A percentile compares a stretch with the other conserved stretches of the same genome.
Evolutionary conservation across 2,888 invertebrate species (phyloP).

Genomic region (Uloborus plumipes): DNA sequence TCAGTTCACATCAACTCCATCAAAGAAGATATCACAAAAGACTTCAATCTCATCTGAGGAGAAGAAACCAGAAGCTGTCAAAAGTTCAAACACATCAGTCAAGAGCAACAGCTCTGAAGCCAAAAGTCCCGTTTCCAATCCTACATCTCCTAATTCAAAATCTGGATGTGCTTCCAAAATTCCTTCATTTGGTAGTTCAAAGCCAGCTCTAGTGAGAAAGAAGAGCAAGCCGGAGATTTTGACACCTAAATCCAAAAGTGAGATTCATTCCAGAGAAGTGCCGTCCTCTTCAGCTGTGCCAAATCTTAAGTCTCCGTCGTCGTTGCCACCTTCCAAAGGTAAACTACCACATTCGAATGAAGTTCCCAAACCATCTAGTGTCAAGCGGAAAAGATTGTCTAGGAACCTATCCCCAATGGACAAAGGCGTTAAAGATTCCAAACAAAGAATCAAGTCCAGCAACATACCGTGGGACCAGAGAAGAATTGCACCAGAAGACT

Average conservation of each 20-base stretch:
- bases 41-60: slow-evolving; percentile 40
- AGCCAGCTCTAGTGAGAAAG: slow-evolving; percentile 28
- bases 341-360: slow-evolving; percentile 19
- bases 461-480: slow-evolving; percentile 40
- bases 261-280: slow-evolving; percentile 21
- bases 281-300: slow-evolving; percentile 26
- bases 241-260: background rate
- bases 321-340: slow-evolving; percentile 23
- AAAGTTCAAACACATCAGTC: slow-evolving; percentile 25
- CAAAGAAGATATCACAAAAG: slow-evolving; percentile 28
- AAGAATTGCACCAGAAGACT: slow-evolving; percentile 19
- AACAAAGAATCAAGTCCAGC: slow-evolving; percentile 42
- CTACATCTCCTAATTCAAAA: slow-evolving; percentile 39
- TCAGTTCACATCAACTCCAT: slow-evolving; percentile 36
- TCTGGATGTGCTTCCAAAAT: slow-evolving; percentile 45
- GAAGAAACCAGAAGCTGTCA: slow-evolving; percentile 23
- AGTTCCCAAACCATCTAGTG: slow-evolving; percentile 27
- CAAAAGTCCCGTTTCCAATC: slow-evolving; percentile 34
- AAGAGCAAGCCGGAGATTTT: slow-evolving; percentile 42
- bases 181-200: slow-evolving; percentile 40
- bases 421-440: slow-evolving; percentile 44
- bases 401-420: slow-evolving; percentile 39
- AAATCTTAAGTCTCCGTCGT: slow-evolving; percentile 33
- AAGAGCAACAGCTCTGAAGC: slow-evolving; percentile 19
- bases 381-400: slow-evolving; percentile 42